Conservation (phyloP, 1,140 invertebrate species). For the Apis cerana region DNA sequence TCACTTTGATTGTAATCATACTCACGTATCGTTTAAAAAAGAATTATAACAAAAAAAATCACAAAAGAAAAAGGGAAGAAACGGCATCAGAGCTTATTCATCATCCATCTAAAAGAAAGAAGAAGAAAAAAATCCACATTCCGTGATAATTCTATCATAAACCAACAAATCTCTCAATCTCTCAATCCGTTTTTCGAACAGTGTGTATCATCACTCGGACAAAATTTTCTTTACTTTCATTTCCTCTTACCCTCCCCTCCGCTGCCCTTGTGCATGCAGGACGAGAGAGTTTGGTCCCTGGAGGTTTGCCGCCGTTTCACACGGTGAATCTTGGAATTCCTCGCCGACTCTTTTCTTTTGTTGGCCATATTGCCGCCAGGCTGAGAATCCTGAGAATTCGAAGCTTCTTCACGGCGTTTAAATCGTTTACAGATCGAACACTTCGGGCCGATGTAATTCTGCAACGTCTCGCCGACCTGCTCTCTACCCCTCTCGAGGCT, state of each 20-base stretch:
- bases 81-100: neutral
- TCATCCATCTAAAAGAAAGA: neutral
- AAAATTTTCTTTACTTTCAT: neutral
- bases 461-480: neutral
- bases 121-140: neutral
- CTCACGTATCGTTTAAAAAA: no score
- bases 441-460: neutral
- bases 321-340: neutral
- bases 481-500: neutral
- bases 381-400: conserved; percentile 24
- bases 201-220: neutral
- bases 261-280: conserved; percentile 7
- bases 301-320: neutral
- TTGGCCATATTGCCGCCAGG: conserved; percentile 10
- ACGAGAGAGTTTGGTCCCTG: conserved; percentile 14
- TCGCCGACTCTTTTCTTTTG: conserved; percentile 12
- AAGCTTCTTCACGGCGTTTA: conserved; percentile 13
- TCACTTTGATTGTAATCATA: no score
- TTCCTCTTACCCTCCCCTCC: conserved; percentile 25
- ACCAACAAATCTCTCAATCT: neutral
- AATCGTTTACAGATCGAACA: conserved; percentile 14
- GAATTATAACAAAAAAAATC: no score
- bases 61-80: no score
- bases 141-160: neutral
- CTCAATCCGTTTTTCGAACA: neutral